These are phyloP conservation scores for Amphimallon solstitiale DNA, from an alignment of 2,888 invertebrate genomes.

Conservation along the genomic window DNA sequence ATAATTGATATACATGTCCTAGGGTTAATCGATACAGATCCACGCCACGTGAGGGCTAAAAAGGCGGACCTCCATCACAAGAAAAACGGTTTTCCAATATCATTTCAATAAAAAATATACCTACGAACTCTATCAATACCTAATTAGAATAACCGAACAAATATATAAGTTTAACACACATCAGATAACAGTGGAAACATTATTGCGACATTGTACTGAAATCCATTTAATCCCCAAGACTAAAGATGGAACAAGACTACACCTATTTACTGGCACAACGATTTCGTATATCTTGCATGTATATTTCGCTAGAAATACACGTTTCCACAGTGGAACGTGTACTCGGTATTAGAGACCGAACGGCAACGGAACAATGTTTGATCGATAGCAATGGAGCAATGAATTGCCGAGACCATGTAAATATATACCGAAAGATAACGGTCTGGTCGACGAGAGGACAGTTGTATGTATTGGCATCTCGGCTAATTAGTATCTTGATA, in stretches of 20 bases:
- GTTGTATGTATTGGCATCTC: slow-evolving; percentile 37
- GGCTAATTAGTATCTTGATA: slow-evolving; percentile 51
- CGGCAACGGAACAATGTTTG: slow-evolving; percentile 29
- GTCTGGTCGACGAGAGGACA: slow-evolving; percentile 31
- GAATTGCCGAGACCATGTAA: slow-evolving; percentile 24
- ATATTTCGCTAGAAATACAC: not conserved
- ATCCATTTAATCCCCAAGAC: not conserved
- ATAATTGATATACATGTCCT: too few relatives aligned
- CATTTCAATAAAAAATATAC: too few relatives aligned
- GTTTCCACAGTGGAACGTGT: not conserved
- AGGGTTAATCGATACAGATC: too few relatives aligned
- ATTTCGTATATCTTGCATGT: not conserved
- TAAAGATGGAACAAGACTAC: not conserved
- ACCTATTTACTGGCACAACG: too few relatives aligned
- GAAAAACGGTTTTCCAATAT: too few relatives aligned
- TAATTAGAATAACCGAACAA: too few relatives aligned
- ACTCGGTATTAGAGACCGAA: not conserved
- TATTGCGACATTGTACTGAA: not conserved
- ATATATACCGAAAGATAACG: slow-evolving; percentile 10
- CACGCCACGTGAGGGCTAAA: too few relatives aligned
- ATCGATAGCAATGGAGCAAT: slow-evolving; percentile 22
- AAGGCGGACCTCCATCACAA: too few relatives aligned
- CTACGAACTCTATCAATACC: too few relatives aligned
- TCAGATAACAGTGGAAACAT: slow-evolving; percentile 8
- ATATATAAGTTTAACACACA: not conserved